Percentiles rank a stretch among this genome's conserved stretches.
These are phyloP conservation scores for Drosophila testacea DNA, from an alignment of 2,888 invertebrate species.

Conservation along the genomic window DNA sequence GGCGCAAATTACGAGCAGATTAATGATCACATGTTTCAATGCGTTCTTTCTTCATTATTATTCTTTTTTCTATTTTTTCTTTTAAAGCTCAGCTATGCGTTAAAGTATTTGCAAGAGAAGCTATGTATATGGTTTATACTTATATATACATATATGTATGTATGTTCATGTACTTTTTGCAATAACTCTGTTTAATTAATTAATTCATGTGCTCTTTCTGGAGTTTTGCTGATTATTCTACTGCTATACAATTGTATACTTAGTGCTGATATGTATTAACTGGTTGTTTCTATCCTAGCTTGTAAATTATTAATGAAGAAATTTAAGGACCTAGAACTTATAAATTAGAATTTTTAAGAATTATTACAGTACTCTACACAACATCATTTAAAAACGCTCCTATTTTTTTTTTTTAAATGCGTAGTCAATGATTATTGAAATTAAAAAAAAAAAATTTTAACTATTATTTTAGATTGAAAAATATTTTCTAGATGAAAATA, in stretches of 20 bases:
- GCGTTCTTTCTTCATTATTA: conserved; percentile 52
- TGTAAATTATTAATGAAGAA: too few species aligned
- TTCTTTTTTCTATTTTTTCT: conserved; percentile 17
- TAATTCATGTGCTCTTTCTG: not conserved
- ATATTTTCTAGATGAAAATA: too few species aligned
- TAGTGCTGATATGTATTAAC: not conserved
- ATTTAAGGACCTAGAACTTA: too few species aligned
- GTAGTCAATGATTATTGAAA: too few species aligned
- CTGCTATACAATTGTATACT: not conserved
- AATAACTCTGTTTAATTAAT: not conserved
- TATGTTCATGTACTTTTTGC: not conserved
- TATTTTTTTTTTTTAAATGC: too few species aligned
- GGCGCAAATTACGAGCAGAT: conserved; percentile 69
- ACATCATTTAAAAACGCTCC: too few species aligned
- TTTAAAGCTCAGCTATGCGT: conserved; percentile 65
- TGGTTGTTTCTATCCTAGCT: too few species aligned
- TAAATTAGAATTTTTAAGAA: too few species aligned
- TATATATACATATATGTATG: not conserved
- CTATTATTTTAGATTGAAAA: too few species aligned
- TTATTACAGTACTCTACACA: too few species aligned
- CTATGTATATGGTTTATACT: conserved; percentile 3
- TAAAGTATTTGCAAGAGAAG: conserved; percentile 55
- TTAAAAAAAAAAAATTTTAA: too few species aligned
- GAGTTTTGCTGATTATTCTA: not conserved
- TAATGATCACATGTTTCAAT: conserved; percentile 73